A percentile compares a stretch with the other conserved stretches of the same genome.
phyloP scores from a whole-genome alignment of 2,797 vertebrate species.

The Sebastes hubbsi region DNA sequence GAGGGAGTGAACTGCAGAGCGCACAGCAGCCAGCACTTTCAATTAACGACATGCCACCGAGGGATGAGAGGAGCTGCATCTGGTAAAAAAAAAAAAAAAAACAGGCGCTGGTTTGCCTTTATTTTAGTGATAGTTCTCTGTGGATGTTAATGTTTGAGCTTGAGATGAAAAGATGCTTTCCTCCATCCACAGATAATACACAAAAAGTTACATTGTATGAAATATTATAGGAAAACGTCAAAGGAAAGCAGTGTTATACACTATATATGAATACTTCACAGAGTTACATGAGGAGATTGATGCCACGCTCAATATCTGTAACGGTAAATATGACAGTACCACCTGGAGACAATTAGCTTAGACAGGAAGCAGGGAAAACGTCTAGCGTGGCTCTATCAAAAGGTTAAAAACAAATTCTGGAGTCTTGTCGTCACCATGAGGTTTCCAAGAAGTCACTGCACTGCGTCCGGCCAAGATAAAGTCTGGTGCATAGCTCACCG shows the following conservation, averaged over 20 bases:
- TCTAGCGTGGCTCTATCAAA: too few species aligned
- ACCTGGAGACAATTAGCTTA: neutral
- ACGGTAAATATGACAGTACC: neutral
- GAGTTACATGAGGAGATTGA: too few species aligned
- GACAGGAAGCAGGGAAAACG: neutral
- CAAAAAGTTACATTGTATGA: neutral
- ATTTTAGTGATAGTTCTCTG: neutral
- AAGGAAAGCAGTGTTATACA: neutral
- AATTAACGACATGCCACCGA: conserved; percentile 25
- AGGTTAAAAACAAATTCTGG: too few species aligned
- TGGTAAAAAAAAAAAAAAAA: neutral
- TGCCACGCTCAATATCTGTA: neutral
- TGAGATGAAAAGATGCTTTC: neutral
- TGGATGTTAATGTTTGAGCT: neutral
- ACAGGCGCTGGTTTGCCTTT: neutral
- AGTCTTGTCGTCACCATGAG: neutral
- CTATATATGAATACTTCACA: neutral
- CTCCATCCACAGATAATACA: neutral
- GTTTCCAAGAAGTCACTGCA: neutral
- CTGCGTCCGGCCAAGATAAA: neutral
- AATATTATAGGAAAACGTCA: neutral
- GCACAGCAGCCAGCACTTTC: conserved; percentile 26
- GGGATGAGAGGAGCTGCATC: neutral
- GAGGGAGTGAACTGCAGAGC: conserved; percentile 1
- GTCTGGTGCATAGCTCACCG: too few species aligned